Percentiles rank a stretch among this genome's conserved stretches.
Conservation (phyloP, 2,797 vertebrate species). For the Pseudochromis fuscus region DNA sequence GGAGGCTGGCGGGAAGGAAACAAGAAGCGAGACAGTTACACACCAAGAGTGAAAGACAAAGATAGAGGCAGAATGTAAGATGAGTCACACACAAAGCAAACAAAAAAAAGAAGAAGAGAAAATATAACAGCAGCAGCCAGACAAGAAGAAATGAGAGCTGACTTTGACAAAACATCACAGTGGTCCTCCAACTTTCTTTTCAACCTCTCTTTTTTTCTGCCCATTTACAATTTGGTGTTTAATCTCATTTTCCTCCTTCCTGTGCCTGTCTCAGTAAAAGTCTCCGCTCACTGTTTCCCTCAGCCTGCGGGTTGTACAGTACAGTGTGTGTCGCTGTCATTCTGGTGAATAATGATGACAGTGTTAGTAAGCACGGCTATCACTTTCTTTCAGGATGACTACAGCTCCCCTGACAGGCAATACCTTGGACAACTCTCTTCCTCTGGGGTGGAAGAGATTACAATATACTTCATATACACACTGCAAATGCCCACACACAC, state of each 20-base stretch:
- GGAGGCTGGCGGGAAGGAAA: background rate
- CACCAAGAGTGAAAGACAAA: slow-evolving; percentile 37
- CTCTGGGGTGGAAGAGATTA: background rate
- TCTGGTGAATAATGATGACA: slow-evolving; percentile 41
- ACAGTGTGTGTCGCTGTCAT: slow-evolving; percentile 22
- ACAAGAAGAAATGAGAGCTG: slow-evolving; percentile 23
- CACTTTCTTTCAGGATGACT: slow-evolving; percentile 38
- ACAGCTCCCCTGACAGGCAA: slow-evolving; percentile 26
- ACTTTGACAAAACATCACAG: slow-evolving; percentile 38
- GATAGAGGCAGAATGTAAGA: slow-evolving; percentile 37
- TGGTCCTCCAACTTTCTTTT: slow-evolving; percentile 14
- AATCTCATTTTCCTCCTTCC: slow-evolving; percentile 8
- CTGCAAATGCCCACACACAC: background rate
- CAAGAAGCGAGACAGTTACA: slow-evolving; percentile 23
- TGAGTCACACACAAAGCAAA: slow-evolving; percentile 41
- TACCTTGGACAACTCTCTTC: slow-evolving; percentile 4
- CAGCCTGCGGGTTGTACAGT: slow-evolving; percentile 19
- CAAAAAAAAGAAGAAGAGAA: background rate
- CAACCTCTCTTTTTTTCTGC: slow-evolving; percentile 13
- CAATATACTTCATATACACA: background rate
- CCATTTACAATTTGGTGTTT: slow-evolving; percentile 16
- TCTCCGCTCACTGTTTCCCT: slow-evolving; percentile 10
- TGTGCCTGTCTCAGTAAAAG: slow-evolving; percentile 1
- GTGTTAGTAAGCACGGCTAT: slow-evolving; percentile 17
- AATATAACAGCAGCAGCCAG: slow-evolving; percentile 21